Conservation (phyloP, 2,113 vertebrate species). For the Charina bottae region DNA sequence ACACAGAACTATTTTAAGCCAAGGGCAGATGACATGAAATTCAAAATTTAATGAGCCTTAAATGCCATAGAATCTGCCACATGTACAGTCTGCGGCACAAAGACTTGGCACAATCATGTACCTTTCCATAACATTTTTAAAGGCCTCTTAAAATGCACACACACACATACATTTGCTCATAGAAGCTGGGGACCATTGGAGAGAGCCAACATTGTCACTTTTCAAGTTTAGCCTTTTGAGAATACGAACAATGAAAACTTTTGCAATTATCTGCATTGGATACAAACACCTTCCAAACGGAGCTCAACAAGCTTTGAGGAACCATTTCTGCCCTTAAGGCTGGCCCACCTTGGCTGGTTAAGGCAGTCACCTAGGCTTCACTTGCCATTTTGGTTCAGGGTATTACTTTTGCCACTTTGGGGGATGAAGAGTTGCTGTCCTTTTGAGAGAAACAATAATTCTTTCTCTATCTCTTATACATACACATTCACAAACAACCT, state of each 20-base stretch:
- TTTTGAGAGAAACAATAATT: not conserved
- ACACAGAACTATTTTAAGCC: constrained; percentile 69
- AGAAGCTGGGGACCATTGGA: constrained; percentile 13
- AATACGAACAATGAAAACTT: not conserved
- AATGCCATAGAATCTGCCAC: constrained; percentile 73
- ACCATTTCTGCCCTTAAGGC: not conserved
- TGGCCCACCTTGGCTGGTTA: not conserved
- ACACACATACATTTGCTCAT: constrained; percentile 18
- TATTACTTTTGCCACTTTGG: not conserved
- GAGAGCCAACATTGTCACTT: not conserved
- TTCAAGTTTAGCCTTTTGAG: not conserved
- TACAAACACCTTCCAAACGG: not conserved
- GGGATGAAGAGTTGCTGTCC: not conserved
- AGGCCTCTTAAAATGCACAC: constrained; percentile 47
- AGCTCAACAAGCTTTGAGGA: not conserved
- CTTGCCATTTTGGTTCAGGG: not conserved
- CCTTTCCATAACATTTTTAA: constrained; percentile 56
- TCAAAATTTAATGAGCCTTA: constrained; percentile 80
- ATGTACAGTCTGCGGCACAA: constrained; percentile 41
- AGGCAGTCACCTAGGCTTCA: too few species aligned
- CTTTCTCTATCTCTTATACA: not conserved
- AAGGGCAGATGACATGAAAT: constrained; percentile 68
- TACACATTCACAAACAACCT: not conserved
- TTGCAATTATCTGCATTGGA: not conserved
- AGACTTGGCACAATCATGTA: constrained; percentile 47